Conservation (phyloP, 1,140 invertebrate genomes). For the Trachymyrmex septentrionalis region DNA sequence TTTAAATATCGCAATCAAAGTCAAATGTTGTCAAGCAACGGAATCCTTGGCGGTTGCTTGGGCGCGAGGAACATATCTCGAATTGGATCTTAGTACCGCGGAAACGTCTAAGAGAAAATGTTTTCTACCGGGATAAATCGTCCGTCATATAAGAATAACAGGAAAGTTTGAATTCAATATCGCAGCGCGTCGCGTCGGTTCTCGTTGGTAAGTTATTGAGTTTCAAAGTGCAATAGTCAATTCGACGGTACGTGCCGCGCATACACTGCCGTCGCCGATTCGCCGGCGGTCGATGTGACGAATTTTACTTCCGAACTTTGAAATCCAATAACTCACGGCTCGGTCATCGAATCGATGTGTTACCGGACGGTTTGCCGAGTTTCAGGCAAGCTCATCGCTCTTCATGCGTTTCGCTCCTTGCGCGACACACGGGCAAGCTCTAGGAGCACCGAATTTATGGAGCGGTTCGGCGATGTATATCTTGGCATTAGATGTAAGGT, state of each 20-base stretch:
- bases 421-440: constrained; percentile 32
- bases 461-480: background rate
- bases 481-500: constrained; percentile 35
- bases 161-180: constrained; percentile 66
- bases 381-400: constrained; percentile 42
- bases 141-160: constrained; percentile 56
- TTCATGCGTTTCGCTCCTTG: constrained; percentile 45
- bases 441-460: constrained; percentile 41
- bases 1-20: background rate
- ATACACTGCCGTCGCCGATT: constrained; percentile 40
- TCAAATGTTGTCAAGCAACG: too few species aligned
- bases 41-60: background rate
- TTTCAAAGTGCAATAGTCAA: constrained; percentile 68
- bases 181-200: constrained; percentile 46
- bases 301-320: constrained; percentile 71
- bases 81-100: constrained; percentile 27
- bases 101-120: constrained; percentile 47
- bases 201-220: constrained; percentile 65
- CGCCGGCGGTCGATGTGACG: constrained; percentile 57
- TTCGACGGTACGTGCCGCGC: constrained; percentile 53
- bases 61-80: background rate
- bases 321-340: constrained; percentile 66
- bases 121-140: constrained; percentile 48
- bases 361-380: constrained; percentile 51
- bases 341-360: constrained; percentile 59